Base-by-base conservation (phyloP, 2,797 vertebrate species). In the Pangasius macronema region DNA sequence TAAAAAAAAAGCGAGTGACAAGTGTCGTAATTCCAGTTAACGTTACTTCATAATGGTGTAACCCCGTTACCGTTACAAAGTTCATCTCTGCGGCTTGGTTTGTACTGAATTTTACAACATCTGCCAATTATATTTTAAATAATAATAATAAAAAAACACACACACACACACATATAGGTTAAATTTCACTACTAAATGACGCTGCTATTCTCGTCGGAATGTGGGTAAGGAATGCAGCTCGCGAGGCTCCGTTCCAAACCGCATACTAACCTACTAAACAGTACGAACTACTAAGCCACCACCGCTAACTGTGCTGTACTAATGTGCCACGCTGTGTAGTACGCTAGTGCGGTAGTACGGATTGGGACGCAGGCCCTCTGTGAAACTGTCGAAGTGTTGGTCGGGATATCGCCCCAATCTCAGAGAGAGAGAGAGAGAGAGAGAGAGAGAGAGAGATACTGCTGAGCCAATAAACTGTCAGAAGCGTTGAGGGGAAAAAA, bases 381-480 rank as follows among this genome's bases (percentile, higher is more conserved):
- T n/a, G n/a, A n/a, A n/a, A n/a, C n/a, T n/a, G n/a, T n/a, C n/a
- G n/a, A n/a, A n/a, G n/a, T n/a, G n/a, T n/a, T n/a, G n/a, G n/a
- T n/a, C n/a, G n/a, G n/a, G n/a, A n/a, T n/a, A n/a, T n/a, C n/a
- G n/a, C n/a, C n/a, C n/a, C n/a, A n/a, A n/a, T n/a, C n/a, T n/a
- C n/a, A n/a, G n/a, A n/a, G n/a, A n/a, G n/a, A n/a, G n/a, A n/a
- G n/a, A n/a, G n/a, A n/a, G n/a, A n/a, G n/a, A n/a, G n/a, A n/a
- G n/a, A n/a, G n/a, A n/a, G n/a, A n/a, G n/a, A n/a, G n/a, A n/a
- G n/a, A n/a, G n/a, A n/a, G n/a, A n/a, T n/a, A 14, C 53, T 55
- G 9, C 14, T 55, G 53, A 55, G 13, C 93, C 93, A 85, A 49
- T 85, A 82, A 76, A 85, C 53, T 49, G 57, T 46, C 8, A 18